A percentile compares a stretch with the other conserved stretches of the same genome.
Conservation (phyloP, 2,113 vertebrate genomes). For the Sinosuthora webbiana region DNA sequence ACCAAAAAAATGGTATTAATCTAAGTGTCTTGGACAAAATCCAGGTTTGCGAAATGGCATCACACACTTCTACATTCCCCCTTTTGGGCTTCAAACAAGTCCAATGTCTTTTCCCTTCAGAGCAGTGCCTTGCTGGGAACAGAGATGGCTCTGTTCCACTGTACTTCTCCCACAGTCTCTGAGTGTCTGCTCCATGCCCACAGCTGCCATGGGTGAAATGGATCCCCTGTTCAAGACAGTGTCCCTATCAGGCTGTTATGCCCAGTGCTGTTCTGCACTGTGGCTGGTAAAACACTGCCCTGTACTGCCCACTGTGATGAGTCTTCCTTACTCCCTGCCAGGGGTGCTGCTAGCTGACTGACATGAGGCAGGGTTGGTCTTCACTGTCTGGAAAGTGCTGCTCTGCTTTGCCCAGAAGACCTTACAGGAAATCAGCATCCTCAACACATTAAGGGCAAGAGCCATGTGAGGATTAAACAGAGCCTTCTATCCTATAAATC, state of each 20-base stretch:
- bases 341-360: not conserved
- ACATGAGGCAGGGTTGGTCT: not conserved
- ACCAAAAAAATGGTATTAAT: not conserved
- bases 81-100: not conserved
- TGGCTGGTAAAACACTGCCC: not conserved
- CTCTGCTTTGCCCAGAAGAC: not conserved
- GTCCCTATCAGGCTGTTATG: not conserved
- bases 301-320: not conserved
- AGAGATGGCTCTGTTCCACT: not conserved
- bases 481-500: not conserved
- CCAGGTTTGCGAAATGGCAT: not conserved
- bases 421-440: not conserved
- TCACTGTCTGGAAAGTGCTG: not conserved
- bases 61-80: not conserved
- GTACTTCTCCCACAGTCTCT: not conserved
- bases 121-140: not conserved
- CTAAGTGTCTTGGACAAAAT: not conserved
- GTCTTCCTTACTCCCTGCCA: not conserved
- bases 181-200: not conserved
- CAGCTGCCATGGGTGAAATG: not conserved
- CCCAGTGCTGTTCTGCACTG: not conserved
- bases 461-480: not conserved
- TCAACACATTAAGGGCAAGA: not conserved
- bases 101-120: not conserved
- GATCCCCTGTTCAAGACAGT: not conserved